These are phyloP conservation scores for Leptodactylus fuscus DNA, from an alignment of 2,113 vertebrate species.

Conservation along the genomic window DNA sequence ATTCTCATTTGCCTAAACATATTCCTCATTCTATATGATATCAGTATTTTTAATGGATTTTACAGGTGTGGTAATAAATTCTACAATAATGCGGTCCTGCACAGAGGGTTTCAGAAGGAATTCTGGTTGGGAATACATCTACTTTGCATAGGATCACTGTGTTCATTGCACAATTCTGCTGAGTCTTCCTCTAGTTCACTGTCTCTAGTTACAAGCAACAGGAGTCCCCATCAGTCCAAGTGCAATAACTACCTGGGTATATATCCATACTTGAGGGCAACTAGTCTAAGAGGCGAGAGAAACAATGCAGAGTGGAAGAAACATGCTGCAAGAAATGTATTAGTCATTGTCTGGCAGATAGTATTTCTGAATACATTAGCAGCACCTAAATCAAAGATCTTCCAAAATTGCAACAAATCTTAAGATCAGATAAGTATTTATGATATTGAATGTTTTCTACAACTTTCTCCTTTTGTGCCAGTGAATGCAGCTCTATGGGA, in stretches of 20 bases:
- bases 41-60: not conserved
- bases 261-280: not conserved
- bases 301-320: not conserved
- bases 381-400: not conserved
- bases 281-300: not conserved
- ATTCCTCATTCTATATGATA: not conserved
- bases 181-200: conserved; percentile 3
- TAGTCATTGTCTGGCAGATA: not conserved
- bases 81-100: not conserved
- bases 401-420: not conserved
- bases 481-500: not conserved
- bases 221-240: not conserved
- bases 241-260: not conserved
- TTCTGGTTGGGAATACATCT: not conserved
- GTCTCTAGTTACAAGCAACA: conserved; percentile 21
- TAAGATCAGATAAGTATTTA: not conserved
- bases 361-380: not conserved
- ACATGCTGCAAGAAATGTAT: not conserved
- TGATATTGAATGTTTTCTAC: not conserved
- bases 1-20: not conserved
- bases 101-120: too few species aligned
- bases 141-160: not conserved
- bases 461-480: not conserved
- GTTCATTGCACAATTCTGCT: not conserved
- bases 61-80: not conserved